Conservation (phyloP, 2,888 invertebrate genomes). For the Hirtodrosophila histrioides region DNA sequence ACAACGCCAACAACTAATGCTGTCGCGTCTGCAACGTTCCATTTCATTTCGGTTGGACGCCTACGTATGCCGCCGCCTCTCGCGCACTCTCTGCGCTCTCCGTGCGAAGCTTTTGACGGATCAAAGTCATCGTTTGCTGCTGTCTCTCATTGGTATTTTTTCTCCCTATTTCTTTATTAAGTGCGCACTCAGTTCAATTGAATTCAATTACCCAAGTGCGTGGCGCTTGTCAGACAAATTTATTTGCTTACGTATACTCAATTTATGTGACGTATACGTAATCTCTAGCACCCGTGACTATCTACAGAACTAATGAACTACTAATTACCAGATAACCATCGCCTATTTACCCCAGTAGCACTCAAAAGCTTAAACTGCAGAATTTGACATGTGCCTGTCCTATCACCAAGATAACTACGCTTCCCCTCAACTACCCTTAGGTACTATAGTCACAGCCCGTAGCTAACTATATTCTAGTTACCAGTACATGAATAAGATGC, state of each 20-base stretch:
- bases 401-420: no score
- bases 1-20: conserved; percentile 11
- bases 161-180: conserved; percentile 23
- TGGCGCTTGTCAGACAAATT: conserved; percentile 68
- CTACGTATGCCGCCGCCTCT: conserved; percentile 30
- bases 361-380: no score
- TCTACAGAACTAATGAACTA: no score
- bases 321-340: no score
- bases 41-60: conserved; percentile 66
- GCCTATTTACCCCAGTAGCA: no score
- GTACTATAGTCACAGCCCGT: no score
- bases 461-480: no score
- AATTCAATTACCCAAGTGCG: conserved; percentile 74
- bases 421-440: no score
- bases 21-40: conserved; percentile 40
- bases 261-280: conserved; percentile 64
- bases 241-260: conserved; percentile 76
- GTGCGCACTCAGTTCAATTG: conserved; percentile 70
- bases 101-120: conserved; percentile 35
- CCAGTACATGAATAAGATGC: no score
- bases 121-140: conserved; percentile 52
- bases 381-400: no score
- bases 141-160: conserved; percentile 17
- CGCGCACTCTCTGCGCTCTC: conserved; percentile 21
- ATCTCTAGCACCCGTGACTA: not conserved